phyloP scores from a whole-genome alignment of 1,140 invertebrate genomes.

The Tetragnatha versicolor region DNA sequence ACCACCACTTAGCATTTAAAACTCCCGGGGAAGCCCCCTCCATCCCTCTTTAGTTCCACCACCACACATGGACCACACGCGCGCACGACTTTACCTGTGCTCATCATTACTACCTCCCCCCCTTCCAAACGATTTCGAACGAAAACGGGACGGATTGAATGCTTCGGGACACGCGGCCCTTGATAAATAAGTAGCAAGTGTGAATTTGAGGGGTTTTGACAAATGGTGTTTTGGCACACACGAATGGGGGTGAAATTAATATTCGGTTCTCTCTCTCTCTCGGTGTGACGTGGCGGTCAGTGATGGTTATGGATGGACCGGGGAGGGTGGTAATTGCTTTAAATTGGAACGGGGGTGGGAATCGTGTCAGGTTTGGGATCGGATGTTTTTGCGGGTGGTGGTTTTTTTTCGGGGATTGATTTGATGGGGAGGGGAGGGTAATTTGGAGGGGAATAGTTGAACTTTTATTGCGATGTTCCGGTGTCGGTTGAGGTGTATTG shows the following conservation, averaged over 20 bases:
- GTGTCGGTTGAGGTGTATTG: too few species aligned
- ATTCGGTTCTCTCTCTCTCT: slow-evolving; percentile 36
- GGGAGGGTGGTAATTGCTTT: slow-evolving; percentile 43
- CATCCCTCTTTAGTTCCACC: not conserved
- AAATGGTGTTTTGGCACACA: slow-evolving; percentile 52
- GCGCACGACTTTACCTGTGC: slow-evolving; percentile 35
- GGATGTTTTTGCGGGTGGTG: not conserved
- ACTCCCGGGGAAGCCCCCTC: too few species aligned
- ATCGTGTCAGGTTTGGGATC: slow-evolving; percentile 10
- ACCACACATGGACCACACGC: not conserved
- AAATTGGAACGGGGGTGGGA: slow-evolving; percentile 46
- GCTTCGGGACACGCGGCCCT: slow-evolving; percentile 12
- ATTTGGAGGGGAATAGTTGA: too few species aligned
- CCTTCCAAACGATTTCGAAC: slow-evolving; percentile 6
- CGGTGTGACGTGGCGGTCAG: slow-evolving; percentile 14
- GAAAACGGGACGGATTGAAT: not conserved
- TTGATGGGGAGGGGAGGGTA: too few species aligned
- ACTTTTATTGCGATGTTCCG: too few species aligned
- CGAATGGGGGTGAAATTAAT: slow-evolving; percentile 22
- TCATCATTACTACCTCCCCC: slow-evolving; percentile 13
- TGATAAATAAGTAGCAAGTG: slow-evolving; percentile 53
- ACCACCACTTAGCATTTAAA: too few species aligned
- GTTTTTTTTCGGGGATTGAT: too few species aligned
- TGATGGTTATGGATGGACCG: slow-evolving; percentile 4
- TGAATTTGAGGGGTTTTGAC: slow-evolving; percentile 46